Evolutionary conservation across 2,113 vertebrate genomes (phyloP), one percentile per base, ranked within the genome.

Genomic region (Bagarius yarrelli): DNA sequence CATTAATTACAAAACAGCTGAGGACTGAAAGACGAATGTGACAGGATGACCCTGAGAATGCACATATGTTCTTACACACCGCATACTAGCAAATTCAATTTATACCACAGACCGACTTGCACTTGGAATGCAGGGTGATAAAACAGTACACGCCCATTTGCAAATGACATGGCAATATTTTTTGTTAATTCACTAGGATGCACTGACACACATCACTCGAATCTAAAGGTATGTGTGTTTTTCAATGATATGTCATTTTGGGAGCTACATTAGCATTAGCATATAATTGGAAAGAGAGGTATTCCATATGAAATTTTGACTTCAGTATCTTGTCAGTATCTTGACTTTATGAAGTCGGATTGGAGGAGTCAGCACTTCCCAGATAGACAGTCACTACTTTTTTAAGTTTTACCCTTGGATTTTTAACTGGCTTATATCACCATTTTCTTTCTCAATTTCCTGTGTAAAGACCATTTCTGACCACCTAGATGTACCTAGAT

Each of bases 1-100:
- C 79, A 81, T 81, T 74, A 81, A 81, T 74, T 81, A 74, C 70
- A 78, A 66, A 56, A 60, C 47, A 53, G 63, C 44, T 72, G 40
- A 78, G 75, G 76, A 61, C 56, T 52, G 75, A 81, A 9, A 53
- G 79, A 74, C 9, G 8, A 59, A 81, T 53, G 59, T 81, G 79
- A 74, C 70, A 69, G 59, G 16, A 67, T 69, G 52, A 79, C 63
- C 77, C 60, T 79, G 50, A 56, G 32, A 79, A 79, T 15, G 15
- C 36, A 81, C 56, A 82, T 61, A 75, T 66, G 64, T 40, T 60
- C 53, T 60, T 60, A 77, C 40, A 32, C 60, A 55, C 27, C 53
- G 34, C n/a, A 69, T 69, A n/a, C n/a, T n/a, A 34, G 50, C 23
- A 81, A 50, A 52, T 57, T 67, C 61, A 21, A 56, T 59, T 30